Percentiles rank a stretch among this genome's conserved stretches.
Evolutionary conservation across 2,113 vertebrate species (phyloP).

Genomic region (Jacana jacana): DNA sequence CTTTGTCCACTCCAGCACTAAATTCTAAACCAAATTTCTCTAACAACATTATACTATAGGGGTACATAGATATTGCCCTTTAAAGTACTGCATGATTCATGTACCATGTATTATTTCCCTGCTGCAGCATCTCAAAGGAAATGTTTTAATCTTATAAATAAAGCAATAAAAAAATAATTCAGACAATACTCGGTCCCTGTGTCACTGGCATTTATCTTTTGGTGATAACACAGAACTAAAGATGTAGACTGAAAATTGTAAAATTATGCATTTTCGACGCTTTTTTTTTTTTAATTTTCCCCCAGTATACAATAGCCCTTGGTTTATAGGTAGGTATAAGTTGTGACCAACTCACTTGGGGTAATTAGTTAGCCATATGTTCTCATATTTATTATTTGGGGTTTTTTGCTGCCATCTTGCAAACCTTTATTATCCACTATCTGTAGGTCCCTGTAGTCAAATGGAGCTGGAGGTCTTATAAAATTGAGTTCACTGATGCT

Average conservation of each 20-base stretch:
- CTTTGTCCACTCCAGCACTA: background rate
- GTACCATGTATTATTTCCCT: background rate
- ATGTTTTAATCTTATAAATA: constrained; percentile 16
- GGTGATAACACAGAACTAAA: background rate
- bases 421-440: background rate
- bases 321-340: background rate
- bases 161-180: background rate
- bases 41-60: background rate
- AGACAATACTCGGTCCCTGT: background rate
- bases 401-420: background rate
- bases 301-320: background rate
- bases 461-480: background rate
- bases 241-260: background rate
- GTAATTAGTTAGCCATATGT: background rate
- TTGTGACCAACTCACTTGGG: background rate
- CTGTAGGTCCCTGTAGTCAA: background rate
- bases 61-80: background rate
- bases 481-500: background rate
- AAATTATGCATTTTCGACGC: background rate
- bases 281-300: background rate
- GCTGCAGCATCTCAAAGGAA: background rate
- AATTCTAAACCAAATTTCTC: background rate
- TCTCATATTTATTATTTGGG: background rate
- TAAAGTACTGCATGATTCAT: background rate
- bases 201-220: background rate